Base-by-base conservation (phyloP, 2,113 vertebrate species). In the Setophaga petechia region DNA sequence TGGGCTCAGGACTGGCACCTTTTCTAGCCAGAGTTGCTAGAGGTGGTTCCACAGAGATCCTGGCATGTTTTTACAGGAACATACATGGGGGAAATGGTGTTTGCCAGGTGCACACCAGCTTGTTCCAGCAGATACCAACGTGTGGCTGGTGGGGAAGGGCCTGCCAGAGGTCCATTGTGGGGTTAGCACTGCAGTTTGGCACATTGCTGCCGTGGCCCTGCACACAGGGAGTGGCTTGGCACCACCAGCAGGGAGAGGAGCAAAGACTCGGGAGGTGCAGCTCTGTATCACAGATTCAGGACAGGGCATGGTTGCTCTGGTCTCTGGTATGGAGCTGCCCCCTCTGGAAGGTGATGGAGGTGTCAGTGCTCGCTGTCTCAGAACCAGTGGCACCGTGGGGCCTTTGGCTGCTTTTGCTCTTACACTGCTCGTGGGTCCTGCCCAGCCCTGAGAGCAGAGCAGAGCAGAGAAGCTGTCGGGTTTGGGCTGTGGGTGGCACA, bases 151-250 rank as follows among this genome's bases (percentile, higher is more conserved):
- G 30, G 47, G 27, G n/a, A 11, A 15, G n/a, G 24, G 22, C 15
- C 12, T 49, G 25, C 23, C 0, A 1, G n/a, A 17, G 12, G 5
- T 63, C 10, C 27, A 6, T 23, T 35, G 63, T 15, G 79, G 43
- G 41, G 17, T 41, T 23, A 15, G n/a, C 9, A 8, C 66, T 66
- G 16, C 31, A 35, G 47, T 20, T n/a, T 13, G 27, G 28, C 68
- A 20, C 31, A 1, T 10, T 69, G 44, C 68, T 68, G 76, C 62
- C 4, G 2, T 15, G 39, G 44, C 66, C 37, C 19, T 44, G 6
- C 0, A 0, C 37, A 9, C 14, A 22, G 25, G 33, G 44, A 57
- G 25, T 1, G 0, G 2, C 15, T 27, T 30, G n/a, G 24, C 44
- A 6, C 69, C 74, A 24, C 11, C 51, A 4, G 0, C 9, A 44